Conservation (phyloP, 2,888 invertebrate species). For the Nephrotoma flavescens region DNA sequence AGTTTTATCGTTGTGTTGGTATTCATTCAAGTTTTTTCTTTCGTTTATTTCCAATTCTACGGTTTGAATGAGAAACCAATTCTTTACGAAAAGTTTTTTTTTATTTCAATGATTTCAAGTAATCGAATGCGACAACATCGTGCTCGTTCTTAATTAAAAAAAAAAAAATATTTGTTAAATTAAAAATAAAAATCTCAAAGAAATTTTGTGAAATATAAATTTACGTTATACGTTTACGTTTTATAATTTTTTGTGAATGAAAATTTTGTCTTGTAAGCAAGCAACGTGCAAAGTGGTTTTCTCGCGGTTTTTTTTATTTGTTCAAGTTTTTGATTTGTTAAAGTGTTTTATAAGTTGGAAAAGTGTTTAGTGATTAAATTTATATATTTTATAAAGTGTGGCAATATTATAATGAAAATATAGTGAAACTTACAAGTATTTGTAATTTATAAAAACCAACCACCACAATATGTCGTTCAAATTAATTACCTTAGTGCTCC, state of each 20-base stretch:
- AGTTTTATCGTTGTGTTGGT: constrained; percentile 16
- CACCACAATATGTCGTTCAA: constrained; percentile 12
- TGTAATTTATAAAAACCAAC: neutral
- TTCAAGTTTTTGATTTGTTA: neutral
- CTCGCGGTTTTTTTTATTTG: neutral
- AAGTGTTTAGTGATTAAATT: neutral
- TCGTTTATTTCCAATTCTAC: neutral
- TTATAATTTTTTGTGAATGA: neutral
- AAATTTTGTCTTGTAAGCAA: neutral
- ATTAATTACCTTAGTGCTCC: neutral
- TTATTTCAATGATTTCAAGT: neutral
- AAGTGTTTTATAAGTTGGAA: neutral
- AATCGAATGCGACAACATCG: neutral
- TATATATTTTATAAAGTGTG: neutral
- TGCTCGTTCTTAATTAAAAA: neutral
- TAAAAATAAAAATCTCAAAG: neutral
- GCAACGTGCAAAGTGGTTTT: neutral
- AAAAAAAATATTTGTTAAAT: neutral
- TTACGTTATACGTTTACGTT: neutral
- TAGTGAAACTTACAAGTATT: neutral
- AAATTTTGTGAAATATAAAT: neutral
- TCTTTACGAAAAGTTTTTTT: neutral
- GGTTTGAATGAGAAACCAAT: neutral
- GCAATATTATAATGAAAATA: neutral
- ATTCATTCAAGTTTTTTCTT: constrained; percentile 23